phyloP scores from a whole-genome alignment of 1,140 invertebrate genomes.

The Paralvinella palmiformis region DNA sequence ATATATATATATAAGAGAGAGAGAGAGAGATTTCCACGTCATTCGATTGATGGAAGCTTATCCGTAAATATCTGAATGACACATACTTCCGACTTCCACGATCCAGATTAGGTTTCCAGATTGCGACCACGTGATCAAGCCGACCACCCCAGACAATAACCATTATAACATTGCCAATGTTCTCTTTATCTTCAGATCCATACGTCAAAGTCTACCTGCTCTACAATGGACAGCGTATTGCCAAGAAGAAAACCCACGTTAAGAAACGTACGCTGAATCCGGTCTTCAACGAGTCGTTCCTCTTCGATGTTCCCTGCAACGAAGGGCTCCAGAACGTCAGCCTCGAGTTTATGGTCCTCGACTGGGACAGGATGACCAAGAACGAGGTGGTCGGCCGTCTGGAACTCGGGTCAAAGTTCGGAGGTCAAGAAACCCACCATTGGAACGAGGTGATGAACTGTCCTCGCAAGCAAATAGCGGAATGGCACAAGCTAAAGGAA shows the following conservation, averaged over 20 bases:
- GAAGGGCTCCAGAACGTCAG: slow-evolving; percentile 83
- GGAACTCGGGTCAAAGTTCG: slow-evolving; percentile 72
- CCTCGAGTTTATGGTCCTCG: slow-evolving; percentile 85
- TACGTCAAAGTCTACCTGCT: slow-evolving; percentile 94
- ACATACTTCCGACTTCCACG: no score
- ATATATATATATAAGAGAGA: no score
- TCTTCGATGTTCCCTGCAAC: slow-evolving; percentile 60
- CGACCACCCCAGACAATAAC: no score
- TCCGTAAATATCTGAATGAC: no score
- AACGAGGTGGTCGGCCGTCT: slow-evolving; percentile 95
- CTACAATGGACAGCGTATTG: slow-evolving; percentile 92
- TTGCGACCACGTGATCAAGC: no score
- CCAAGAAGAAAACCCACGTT: slow-evolving; percentile 98
- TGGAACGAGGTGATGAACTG: slow-evolving; percentile 95
- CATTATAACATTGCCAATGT: no score
- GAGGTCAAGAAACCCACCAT: slow-evolving; percentile 76
- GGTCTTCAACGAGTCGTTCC: slow-evolving; percentile 94
- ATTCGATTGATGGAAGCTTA: no score
- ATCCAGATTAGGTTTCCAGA: no score
- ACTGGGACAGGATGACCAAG: slow-evolving; percentile 96
- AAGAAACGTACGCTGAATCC: slow-evolving; percentile 96
- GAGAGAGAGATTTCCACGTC: no score
- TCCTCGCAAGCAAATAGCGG: slow-evolving; percentile 92
- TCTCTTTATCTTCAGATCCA: slow-evolving; percentile 56
- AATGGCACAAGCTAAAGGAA: slow-evolving; percentile 95